Evolutionary conservation across 2,797 vertebrate genomes (phyloP).

Genomic region (Pterois miles): DNA sequence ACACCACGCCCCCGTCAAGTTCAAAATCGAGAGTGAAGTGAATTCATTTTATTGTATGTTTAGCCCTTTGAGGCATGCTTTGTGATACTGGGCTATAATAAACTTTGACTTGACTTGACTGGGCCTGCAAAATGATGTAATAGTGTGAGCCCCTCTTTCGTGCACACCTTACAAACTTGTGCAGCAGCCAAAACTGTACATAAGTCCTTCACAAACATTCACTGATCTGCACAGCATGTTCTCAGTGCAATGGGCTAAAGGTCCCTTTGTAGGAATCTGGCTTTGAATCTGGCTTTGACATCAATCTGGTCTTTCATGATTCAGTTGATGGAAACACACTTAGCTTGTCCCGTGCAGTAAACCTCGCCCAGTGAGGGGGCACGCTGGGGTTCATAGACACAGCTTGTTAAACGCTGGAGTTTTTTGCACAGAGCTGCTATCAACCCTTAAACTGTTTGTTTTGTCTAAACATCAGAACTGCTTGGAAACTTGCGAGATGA

Average conservation of each 20-base stretch:
- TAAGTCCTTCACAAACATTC: background rate
- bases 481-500: constrained; percentile 19
- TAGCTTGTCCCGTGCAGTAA: background rate
- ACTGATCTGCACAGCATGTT: background rate
- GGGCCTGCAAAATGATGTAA: background rate
- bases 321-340: constrained; percentile 26
- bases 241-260: constrained; percentile 11
- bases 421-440: constrained; percentile 18
- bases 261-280: constrained; percentile 6
- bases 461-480: constrained; percentile 27
- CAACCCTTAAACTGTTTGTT: constrained; percentile 18
- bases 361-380: constrained; percentile 4
- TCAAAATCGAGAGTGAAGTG: too few relatives aligned
- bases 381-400: constrained; percentile 1
- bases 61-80: too few relatives aligned
- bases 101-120: too few relatives aligned
- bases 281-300: background rate
- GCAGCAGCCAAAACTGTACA: background rate
- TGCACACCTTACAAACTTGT: background rate
- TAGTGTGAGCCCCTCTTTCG: background rate
- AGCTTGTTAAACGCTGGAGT: constrained; percentile 6
- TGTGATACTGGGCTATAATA: too few relatives aligned
- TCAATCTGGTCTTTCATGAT: constrained; percentile 28
- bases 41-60: too few relatives aligned
- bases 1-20: too few relatives aligned